A percentile compares a stretch with the other conserved stretches of the same genome.
These are phyloP conservation scores for Tachina fera DNA, from an alignment of 2,888 invertebrate species.

Conservation along the genomic window DNA sequence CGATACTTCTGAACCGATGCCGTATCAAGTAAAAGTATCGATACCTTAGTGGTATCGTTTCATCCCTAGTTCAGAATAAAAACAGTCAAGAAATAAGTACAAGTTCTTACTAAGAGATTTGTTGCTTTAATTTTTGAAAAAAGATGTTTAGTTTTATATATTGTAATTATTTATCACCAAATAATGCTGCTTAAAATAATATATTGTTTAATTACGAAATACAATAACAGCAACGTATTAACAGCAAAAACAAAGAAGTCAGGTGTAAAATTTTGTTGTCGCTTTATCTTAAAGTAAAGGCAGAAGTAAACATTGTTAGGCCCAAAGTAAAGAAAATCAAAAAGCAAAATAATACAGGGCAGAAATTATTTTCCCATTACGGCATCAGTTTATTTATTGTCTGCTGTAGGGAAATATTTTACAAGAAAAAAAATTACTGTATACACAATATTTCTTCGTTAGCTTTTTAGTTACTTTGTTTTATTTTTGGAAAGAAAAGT, in stretches of 20 bases:
- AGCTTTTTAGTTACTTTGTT: constrained; percentile 14
- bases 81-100: neutral
- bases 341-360: constrained; percentile 45
- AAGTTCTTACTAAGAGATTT: neutral
- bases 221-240: neutral
- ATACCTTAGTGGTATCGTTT: too few relatives aligned
- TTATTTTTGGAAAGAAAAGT: constrained; percentile 58
- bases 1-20: too few relatives aligned
- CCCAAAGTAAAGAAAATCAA: neutral
- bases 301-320: constrained; percentile 35
- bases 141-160: neutral
- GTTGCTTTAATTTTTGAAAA: neutral
- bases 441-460: constrained; percentile 13
- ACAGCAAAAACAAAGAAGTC: constrained; percentile 52
- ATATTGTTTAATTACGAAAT: neutral
- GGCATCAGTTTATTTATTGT: constrained; percentile 64
- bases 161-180: neutral
- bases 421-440: neutral
- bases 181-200: neutral
- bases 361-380: constrained; percentile 69
- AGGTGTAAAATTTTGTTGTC: constrained; percentile 67
- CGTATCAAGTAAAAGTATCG: too few relatives aligned
- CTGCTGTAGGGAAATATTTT: constrained; percentile 53
- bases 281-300: constrained; percentile 16
- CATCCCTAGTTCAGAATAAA: too few relatives aligned